phyloP scores from a whole-genome alignment of 2,113 vertebrate genomes.

The Alces alces region DNA sequence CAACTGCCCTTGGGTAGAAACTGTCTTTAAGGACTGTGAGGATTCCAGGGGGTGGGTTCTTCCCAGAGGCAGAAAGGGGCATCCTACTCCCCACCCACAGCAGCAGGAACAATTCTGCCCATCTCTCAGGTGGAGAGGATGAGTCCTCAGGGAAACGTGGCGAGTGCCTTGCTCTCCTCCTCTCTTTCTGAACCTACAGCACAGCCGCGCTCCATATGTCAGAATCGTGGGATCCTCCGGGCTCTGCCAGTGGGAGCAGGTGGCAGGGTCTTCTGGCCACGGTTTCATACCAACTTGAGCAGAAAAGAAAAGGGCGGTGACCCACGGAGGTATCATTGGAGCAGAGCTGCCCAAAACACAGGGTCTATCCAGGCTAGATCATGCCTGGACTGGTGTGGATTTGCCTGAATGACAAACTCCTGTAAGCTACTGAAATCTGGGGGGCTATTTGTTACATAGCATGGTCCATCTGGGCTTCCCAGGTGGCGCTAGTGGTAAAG shows the following conservation, averaged over 20 bases:
- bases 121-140: neutral
- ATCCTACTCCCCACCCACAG: neutral
- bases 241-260: neutral
- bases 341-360: neutral
- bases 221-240: rapidly evolving
- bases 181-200: rapidly evolving
- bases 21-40: neutral
- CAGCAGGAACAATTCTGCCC: neutral
- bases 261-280: neutral
- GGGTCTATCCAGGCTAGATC: neutral
- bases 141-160: neutral
- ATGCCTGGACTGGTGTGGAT: neutral
- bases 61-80: neutral
- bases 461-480: neutral
- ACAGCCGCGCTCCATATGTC: rapidly evolving
- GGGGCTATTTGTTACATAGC: neutral
- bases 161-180: neutral
- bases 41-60: neutral
- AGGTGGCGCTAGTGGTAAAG: neutral
- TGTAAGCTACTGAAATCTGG: neutral
- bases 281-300: neutral
- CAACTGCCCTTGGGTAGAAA: neutral
- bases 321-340: neutral
- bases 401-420: neutral
- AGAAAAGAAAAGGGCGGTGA: neutral